Evolutionary conservation across 2,113 vertebrate species (phyloP).

Genomic region (Phalacrocorax aristotelis): DNA sequence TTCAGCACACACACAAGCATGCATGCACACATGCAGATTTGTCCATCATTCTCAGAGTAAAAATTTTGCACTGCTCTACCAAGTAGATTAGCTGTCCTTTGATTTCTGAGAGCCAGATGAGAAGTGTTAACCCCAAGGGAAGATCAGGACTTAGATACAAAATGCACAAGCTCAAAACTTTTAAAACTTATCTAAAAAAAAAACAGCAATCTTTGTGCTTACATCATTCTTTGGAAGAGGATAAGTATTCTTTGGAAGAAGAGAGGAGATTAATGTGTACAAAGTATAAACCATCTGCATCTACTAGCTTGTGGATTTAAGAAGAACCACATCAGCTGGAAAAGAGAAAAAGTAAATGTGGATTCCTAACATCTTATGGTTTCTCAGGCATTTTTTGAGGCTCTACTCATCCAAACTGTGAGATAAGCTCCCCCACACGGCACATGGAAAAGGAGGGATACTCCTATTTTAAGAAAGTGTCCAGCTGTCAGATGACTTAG

Average conservation of each 20-base stretch:
- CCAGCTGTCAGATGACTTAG: background rate
- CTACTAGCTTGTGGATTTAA: background rate
- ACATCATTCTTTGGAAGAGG: background rate
- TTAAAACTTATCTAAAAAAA: background rate
- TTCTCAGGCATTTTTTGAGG: background rate
- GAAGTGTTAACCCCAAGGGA: background rate
- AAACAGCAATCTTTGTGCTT: background rate
- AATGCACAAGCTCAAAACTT: background rate
- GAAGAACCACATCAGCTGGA: background rate
- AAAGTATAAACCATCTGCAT: background rate
- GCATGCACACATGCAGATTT: background rate
- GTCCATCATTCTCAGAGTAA: background rate
- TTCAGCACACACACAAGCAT: background rate
- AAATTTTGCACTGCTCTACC: background rate
- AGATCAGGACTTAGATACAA: background rate
- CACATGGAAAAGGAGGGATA: background rate
- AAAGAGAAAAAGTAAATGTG: background rate
- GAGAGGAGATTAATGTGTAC: fast-evolving
- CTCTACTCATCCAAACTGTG: background rate
- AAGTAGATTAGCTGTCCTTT: background rate
- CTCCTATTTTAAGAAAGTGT: background rate
- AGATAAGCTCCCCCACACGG: background rate
- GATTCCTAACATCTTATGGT: background rate
- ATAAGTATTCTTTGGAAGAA: background rate
- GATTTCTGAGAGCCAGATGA: background rate